Conservation (phyloP, 2,797 vertebrate species). For the Todus mexicanus region DNA sequence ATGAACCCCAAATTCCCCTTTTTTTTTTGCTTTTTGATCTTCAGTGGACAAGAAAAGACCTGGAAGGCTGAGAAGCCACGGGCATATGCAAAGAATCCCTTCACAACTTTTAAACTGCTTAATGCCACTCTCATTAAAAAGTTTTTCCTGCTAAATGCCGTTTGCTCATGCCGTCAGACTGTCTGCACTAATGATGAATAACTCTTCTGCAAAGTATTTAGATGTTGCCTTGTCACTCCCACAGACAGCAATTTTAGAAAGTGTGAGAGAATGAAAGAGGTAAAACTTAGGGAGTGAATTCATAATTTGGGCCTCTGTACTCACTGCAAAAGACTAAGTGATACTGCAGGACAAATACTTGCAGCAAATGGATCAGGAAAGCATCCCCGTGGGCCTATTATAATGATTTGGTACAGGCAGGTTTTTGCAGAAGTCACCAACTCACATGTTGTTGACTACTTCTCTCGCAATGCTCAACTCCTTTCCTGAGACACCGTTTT, state of each 20-base stretch:
- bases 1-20: neutral
- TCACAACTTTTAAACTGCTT: neutral
- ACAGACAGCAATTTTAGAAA: neutral
- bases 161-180: neutral
- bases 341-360: neutral
- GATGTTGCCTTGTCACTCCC: neutral
- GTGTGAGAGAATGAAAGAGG: neutral
- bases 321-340: neutral
- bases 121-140: conserved; percentile 9
- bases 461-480: neutral
- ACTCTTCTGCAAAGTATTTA: neutral
- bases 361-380: neutral
- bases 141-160: neutral
- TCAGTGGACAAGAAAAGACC: neutral
- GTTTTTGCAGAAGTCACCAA: neutral
- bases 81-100: neutral
- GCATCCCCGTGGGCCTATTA: neutral
- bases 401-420: neutral
- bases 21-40: neutral
- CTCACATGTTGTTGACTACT: neutral
- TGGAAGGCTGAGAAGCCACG: neutral
- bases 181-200: neutral
- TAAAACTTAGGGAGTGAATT: neutral
- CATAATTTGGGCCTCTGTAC: neutral
- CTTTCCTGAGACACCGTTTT: neutral